Percentiles rank a stretch among this genome's conserved stretches.
phyloP scores from a whole-genome alignment of 2,797 vertebrate genomes.

The Phrynocephalus forsythii region DNA sequence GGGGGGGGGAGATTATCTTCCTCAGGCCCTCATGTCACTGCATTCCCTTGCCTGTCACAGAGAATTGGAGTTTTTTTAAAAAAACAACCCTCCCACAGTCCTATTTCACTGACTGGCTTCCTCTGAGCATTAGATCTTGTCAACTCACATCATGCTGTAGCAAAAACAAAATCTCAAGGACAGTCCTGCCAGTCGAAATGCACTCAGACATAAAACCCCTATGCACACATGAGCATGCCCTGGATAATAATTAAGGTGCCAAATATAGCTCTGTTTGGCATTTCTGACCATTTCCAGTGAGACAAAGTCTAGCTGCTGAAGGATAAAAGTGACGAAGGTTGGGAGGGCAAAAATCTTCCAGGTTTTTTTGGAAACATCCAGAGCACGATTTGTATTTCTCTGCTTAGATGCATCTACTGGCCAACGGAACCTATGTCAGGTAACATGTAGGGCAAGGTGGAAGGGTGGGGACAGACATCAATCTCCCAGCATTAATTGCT shows the following conservation, averaged over 20 bases:
- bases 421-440: background rate
- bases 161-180: background rate
- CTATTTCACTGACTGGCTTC: background rate
- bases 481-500: too few relatives aligned
- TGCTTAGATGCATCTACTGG: background rate
- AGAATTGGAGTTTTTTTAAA: background rate
- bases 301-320: slow-evolving; percentile 3
- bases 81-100: slow-evolving; percentile 23
- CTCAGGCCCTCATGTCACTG: background rate
- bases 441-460: too few relatives aligned
- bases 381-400: background rate
- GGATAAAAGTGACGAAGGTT: background rate
- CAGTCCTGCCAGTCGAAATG: slow-evolving; percentile 16
- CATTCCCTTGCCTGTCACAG: slow-evolving; percentile 10
- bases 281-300: background rate
- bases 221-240: background rate
- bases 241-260: slow-evolving; percentile 20
- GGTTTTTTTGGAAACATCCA: background rate
- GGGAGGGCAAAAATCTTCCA: background rate
- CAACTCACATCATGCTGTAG: background rate
- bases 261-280: slow-evolving; percentile 24
- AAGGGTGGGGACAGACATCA: background rate
- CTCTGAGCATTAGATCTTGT: slow-evolving; percentile 29
- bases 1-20: background rate
- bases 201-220: background rate